A percentile compares a stretch with the other conserved stretches of the same genome.
Evolutionary conservation across 1,140 invertebrate genomes (phyloP).

Genomic region (Augochlora pura): DNA sequence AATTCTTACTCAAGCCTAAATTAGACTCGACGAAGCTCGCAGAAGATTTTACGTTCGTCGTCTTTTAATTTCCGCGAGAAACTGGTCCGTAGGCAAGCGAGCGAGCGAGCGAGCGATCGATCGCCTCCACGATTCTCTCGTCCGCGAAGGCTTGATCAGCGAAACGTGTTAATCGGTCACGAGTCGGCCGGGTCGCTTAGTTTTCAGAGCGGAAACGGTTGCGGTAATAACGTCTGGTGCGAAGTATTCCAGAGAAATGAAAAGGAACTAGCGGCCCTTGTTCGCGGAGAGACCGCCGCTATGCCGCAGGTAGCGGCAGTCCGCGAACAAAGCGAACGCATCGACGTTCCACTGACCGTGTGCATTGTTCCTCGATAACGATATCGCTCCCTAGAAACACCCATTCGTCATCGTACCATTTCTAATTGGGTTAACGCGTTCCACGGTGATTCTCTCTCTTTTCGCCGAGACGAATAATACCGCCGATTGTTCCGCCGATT

Average conservation of each 20-base stretch:
- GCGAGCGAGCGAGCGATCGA: too few species aligned
- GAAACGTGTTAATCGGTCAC: conserved; percentile 9
- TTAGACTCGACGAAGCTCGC: too few species aligned
- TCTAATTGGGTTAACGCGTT: conserved; percentile 58
- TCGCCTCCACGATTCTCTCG: too few species aligned
- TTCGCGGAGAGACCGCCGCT: too few species aligned
- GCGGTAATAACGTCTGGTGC: conserved; percentile 16
- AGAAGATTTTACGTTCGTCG: too few species aligned
- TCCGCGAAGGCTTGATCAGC: background rate
- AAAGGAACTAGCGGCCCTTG: background rate
- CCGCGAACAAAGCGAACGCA: conserved; percentile 47
- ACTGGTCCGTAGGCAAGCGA: too few species aligned
- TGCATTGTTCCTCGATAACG: conserved; percentile 53
- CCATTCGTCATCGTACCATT: conserved; percentile 42
- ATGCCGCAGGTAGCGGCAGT: too few species aligned
- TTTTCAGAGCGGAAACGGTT: conserved; percentile 49
- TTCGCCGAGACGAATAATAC: conserved; percentile 30
- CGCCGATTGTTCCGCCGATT: conserved; percentile 36
- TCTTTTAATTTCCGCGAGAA: too few species aligned
- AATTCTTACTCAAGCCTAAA: too few species aligned
- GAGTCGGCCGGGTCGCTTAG: background rate
- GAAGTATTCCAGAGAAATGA: conserved; percentile 5
- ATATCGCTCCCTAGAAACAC: conserved; percentile 31
- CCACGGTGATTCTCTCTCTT: conserved; percentile 15
- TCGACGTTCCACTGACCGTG: background rate